Conservation (phyloP, 2,113 vertebrate species). For the Turnix velox region DNA sequence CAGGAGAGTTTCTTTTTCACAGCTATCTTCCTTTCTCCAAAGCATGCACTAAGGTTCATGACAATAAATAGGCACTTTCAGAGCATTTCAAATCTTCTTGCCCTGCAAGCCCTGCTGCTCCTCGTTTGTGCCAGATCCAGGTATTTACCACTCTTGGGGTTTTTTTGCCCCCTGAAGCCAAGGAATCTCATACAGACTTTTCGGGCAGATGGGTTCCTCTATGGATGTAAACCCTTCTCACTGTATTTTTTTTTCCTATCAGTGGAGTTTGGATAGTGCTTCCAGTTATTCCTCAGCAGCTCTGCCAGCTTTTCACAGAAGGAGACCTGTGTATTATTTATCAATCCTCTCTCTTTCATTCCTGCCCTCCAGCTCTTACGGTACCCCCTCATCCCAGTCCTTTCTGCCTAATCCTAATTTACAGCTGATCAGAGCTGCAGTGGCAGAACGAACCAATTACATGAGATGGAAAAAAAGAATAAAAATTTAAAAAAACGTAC, state of each 20-base stretch:
- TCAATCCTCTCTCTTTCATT: slow-evolving; percentile 2
- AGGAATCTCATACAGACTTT: not conserved
- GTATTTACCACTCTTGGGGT: not conserved
- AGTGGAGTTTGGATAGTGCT: not conserved
- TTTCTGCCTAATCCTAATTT: slow-evolving; percentile 36
- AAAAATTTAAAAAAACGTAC: not conserved
- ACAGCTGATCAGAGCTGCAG: not conserved
- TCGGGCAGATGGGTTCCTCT: not conserved
- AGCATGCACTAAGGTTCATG: not conserved
- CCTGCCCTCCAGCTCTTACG: slow-evolving; percentile 11
- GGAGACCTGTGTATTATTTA: slow-evolving; percentile 13
- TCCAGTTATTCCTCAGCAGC: not conserved
- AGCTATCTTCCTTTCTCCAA: not conserved
- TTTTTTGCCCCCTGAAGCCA: not conserved
- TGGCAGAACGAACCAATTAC: not conserved
- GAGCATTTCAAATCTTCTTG: not conserved
- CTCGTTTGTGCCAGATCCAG: not conserved
- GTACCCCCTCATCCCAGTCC: not conserved
- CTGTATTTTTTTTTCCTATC: not conserved
- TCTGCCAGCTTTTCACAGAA: not conserved
- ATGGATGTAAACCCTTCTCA: not conserved
- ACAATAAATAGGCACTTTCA: not conserved
- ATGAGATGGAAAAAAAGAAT: not conserved
- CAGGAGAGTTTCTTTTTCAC: not conserved
- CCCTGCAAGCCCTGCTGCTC: not conserved